A percentile compares a stretch with the other conserved stretches of the same genome.
Conservation (phyloP, 1,140 invertebrate species). For the Amyelois transitella region DNA sequence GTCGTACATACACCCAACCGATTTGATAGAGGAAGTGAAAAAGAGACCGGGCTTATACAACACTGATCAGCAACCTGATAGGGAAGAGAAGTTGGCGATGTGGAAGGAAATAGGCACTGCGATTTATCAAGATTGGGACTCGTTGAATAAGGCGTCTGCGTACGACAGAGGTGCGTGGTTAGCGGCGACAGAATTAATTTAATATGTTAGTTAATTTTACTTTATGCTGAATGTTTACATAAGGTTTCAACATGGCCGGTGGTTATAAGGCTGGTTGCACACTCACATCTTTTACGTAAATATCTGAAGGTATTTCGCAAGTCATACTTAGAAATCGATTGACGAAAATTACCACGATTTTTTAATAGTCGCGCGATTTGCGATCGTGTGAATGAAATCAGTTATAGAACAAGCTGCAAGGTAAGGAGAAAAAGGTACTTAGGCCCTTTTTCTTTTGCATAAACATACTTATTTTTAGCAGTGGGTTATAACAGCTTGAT, state of each 20-base stretch:
- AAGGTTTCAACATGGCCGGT: neutral
- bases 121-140: slow-evolving; percentile 49
- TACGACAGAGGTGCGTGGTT: slow-evolving; percentile 52
- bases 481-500: too few relatives aligned
- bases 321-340: too few relatives aligned
- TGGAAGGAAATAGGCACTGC: slow-evolving; percentile 61
- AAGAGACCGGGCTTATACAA: slow-evolving; percentile 49
- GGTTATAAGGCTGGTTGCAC: neutral
- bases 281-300: neutral
- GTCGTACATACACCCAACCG: slow-evolving; percentile 31
- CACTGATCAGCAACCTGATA: slow-evolving; percentile 35
- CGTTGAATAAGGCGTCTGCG: slow-evolving; percentile 46
- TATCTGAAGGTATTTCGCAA: too few relatives aligned
- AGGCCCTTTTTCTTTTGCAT: too few relatives aligned
- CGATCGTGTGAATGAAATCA: too few relatives aligned
- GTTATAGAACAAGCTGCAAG: too few relatives aligned
- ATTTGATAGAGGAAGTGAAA: slow-evolving; percentile 54
- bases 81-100: slow-evolving; percentile 43
- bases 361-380: too few relatives aligned
- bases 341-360: too few relatives aligned
- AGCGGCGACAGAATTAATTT: neutral
- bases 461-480: too few relatives aligned
- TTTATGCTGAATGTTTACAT: neutral
- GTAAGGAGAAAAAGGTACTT: too few relatives aligned
- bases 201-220: neutral